These are phyloP conservation scores for Pampusana beccarii DNA, from an alignment of 2,113 vertebrate genomes.

Conservation along the genomic window DNA sequence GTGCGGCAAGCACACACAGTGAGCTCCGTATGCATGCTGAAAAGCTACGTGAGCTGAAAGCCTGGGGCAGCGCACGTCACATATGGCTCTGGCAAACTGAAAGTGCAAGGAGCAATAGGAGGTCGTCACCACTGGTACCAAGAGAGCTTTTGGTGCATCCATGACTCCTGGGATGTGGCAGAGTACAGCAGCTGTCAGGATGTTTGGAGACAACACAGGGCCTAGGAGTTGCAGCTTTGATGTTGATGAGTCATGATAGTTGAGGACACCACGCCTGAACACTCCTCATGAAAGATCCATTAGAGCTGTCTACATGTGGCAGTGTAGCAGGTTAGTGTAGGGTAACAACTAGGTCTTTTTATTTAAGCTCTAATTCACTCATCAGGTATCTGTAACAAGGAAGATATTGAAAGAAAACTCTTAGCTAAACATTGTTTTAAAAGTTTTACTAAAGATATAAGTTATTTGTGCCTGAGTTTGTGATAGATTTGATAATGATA, in stretches of 20 bases:
- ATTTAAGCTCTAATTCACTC: neutral
- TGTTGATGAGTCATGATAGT: accelerated
- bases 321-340: neutral
- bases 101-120: neutral
- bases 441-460: neutral
- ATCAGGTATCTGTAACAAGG: neutral
- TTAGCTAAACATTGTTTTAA: neutral
- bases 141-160: neutral
- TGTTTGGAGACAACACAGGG: neutral
- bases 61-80: neutral
- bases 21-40: accelerated
- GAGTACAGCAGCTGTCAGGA: neutral
- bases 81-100: neutral
- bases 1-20: accelerated
- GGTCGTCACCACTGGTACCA: neutral
- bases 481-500: neutral
- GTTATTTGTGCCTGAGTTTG: neutral
- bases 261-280: neutral
- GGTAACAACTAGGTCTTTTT: neutral
- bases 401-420: neutral
- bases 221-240: neutral
- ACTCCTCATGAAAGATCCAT: neutral
- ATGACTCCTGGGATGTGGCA: neutral
- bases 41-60: neutral
- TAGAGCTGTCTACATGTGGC: neutral